Conservation (phyloP, 1,140 invertebrate genomes). For the Calephelis nemesis region DNA sequence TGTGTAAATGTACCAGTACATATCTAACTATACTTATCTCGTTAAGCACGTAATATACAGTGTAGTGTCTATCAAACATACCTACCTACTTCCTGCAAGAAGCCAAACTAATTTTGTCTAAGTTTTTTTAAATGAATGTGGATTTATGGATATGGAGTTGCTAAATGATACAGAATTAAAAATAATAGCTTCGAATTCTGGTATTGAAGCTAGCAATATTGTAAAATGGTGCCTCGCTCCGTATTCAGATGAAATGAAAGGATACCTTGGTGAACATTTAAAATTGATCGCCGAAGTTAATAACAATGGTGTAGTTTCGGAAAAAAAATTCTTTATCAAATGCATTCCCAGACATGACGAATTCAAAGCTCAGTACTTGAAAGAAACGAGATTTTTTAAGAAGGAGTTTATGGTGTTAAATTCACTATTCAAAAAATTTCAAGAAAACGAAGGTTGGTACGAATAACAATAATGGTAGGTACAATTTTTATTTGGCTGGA, state of each 20-base stretch:
- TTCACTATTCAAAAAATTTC: slow-evolving; percentile 49
- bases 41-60: too few relatives aligned
- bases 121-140: too few relatives aligned
- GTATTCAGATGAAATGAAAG: slow-evolving; percentile 47
- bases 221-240: slow-evolving; percentile 43
- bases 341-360: slow-evolving; percentile 51
- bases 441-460: slow-evolving; percentile 28
- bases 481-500: too few relatives aligned
- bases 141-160: slow-evolving; percentile 42
- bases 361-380: slow-evolving; percentile 53
- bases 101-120: too few relatives aligned
- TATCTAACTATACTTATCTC: too few relatives aligned
- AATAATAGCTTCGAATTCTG: slow-evolving; percentile 41
- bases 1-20: too few relatives aligned
- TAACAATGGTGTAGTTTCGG: slow-evolving; percentile 23
- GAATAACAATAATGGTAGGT: too few relatives aligned
- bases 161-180: slow-evolving; percentile 47
- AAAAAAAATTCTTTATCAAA: slow-evolving; percentile 53
- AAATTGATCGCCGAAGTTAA: slow-evolving; percentile 41
- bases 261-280: slow-evolving; percentile 62
- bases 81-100: background rate
- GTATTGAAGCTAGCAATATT: slow-evolving; percentile 28
- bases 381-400: slow-evolving; percentile 51
- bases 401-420: slow-evolving; percentile 60
- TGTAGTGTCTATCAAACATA: too few relatives aligned